These are phyloP conservation scores for Corydoras maculifer DNA, from an alignment of 2,113 vertebrate species.

Conservation along the genomic window DNA sequence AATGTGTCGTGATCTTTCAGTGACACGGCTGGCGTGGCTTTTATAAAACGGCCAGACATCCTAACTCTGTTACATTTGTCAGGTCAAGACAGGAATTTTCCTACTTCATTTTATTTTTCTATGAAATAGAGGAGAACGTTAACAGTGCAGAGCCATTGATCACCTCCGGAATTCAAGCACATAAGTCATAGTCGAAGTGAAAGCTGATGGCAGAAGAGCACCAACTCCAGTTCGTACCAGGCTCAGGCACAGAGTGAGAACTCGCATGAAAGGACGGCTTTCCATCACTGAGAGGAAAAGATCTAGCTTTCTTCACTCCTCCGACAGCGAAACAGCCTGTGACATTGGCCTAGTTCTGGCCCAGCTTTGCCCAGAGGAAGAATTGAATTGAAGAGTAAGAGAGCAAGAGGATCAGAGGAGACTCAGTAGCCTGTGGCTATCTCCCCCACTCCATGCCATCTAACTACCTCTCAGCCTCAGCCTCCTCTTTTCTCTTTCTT, in stretches of 20 bases:
- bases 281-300: slow-evolving; percentile 57
- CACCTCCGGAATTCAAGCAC: slow-evolving; percentile 8
- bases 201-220: slow-evolving; percentile 31
- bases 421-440: slow-evolving; percentile 67
- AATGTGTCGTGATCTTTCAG: slow-evolving; percentile 29
- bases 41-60: slow-evolving; percentile 29
- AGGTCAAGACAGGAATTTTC: slow-evolving; percentile 28
- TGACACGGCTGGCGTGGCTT: slow-evolving; percentile 15
- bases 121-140: slow-evolving; percentile 30
- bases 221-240: slow-evolving; percentile 13
- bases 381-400: slow-evolving; percentile 66
- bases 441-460: slow-evolving; percentile 55
- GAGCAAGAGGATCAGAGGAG: slow-evolving; percentile 69
- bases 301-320: slow-evolving; percentile 52
- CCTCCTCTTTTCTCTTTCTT: slow-evolving; percentile 44
- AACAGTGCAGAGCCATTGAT: slow-evolving; percentile 23
- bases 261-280: slow-evolving; percentile 39
- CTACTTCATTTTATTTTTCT: slow-evolving; percentile 26
- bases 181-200: slow-evolving; percentile 29
- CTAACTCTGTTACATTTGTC: slow-evolving; percentile 39
- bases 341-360: slow-evolving; percentile 69
- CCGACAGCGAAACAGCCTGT: slow-evolving; percentile 60
- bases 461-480: slow-evolving; percentile 62
- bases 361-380: slow-evolving; percentile 58
- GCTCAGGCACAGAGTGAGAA: slow-evolving; percentile 11